These are phyloP conservation scores for Stercorarius parasiticus DNA, from an alignment of 2,113 vertebrate genomes.

Conservation along the genomic window DNA sequence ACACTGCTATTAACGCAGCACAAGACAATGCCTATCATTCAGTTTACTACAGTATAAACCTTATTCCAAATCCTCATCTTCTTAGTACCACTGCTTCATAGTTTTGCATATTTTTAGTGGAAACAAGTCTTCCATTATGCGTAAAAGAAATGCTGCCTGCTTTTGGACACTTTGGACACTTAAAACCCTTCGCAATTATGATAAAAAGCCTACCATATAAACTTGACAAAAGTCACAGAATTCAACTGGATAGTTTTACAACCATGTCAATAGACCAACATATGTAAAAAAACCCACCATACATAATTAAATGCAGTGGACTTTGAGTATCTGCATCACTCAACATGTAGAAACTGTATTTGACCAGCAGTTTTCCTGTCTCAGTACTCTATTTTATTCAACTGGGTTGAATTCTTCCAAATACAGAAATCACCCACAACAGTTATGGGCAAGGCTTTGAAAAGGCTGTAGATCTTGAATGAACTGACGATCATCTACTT, in stretches of 20 bases:
- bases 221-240: neutral
- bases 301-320: neutral
- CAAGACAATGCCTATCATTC: neutral
- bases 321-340: neutral
- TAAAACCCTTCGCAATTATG: neutral
- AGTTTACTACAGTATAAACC: neutral
- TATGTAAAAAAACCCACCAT: neutral
- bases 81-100: neutral
- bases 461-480: constrained; percentile 57
- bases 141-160: constrained; percentile 36
- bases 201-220: neutral
- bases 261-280: neutral
- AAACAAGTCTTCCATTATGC: constrained; percentile 16
- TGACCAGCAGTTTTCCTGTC: neutral
- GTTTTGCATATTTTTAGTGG: neutral
- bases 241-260: neutral
- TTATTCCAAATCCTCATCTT: neutral
- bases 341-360: neutral
- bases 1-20: neutral
- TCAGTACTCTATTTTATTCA: neutral
- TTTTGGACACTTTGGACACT: neutral
- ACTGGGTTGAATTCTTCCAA: neutral
- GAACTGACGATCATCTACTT: constrained; percentile 62
- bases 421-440: constrained; percentile 3
- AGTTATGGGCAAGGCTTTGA: neutral